Evolutionary conservation across 1,140 invertebrate species (phyloP).

Genomic region (Phymastichus coffea): DNA sequence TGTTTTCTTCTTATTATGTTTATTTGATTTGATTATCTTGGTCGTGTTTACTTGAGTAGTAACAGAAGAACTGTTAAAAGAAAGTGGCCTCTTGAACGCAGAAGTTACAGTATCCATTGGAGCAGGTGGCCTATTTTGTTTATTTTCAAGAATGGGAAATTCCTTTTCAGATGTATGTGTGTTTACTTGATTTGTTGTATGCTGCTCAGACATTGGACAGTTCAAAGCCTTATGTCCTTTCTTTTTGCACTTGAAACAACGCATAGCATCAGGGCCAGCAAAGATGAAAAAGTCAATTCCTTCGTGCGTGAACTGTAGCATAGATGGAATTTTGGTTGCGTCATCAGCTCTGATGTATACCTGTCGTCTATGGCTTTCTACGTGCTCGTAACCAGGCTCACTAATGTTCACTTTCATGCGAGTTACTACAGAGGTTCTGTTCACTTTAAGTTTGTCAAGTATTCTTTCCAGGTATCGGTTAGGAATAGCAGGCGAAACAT

Average conservation of each 20-base stretch:
- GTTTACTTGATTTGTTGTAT: background rate
- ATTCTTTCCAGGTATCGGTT: background rate
- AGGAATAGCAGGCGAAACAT: background rate
- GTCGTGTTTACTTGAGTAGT: background rate
- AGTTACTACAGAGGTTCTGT: background rate
- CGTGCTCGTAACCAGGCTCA: background rate
- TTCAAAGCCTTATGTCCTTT: background rate
- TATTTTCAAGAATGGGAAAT: background rate
- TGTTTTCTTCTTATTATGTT: background rate
- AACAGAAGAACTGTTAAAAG: background rate
- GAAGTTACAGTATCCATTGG: background rate
- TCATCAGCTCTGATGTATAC: background rate
- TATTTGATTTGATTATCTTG: background rate
- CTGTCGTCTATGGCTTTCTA: background rate
- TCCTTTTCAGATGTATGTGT: too few species aligned
- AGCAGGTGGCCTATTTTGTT: background rate
- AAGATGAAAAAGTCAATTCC: background rate
- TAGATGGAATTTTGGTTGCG: background rate
- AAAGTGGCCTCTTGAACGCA: background rate
- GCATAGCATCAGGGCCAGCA: background rate
- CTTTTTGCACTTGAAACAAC: background rate
- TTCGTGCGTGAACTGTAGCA: background rate
- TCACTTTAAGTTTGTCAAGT: background rate
- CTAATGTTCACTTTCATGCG: background rate
- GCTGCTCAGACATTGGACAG: background rate